Evolutionary conservation across 2,113 vertebrate species (phyloP).

Genomic region (Lipotes vexillifer): DNA sequence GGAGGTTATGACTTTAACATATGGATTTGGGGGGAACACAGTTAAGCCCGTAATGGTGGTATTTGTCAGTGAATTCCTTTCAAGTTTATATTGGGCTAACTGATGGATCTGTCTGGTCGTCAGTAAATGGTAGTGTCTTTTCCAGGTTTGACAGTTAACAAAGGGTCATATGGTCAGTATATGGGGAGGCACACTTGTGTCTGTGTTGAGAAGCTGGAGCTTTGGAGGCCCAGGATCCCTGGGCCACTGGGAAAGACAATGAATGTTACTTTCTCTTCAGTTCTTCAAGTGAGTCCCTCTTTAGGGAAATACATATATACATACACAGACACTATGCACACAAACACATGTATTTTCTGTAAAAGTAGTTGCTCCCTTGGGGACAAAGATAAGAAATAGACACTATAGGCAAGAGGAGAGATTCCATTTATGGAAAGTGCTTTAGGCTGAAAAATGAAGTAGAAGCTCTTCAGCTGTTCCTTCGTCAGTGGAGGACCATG

Average conservation of each 20-base stretch:
- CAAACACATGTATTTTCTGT: background rate
- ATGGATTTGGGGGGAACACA: background rate
- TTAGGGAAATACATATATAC: background rate
- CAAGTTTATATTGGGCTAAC: background rate
- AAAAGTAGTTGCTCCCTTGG: background rate
- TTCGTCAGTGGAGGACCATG: background rate
- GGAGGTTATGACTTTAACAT: background rate
- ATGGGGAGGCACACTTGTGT: background rate
- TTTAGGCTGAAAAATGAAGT: background rate
- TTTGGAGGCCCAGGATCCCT: background rate
- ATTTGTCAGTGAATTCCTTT: background rate
- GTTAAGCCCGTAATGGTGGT: background rate
- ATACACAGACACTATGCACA: background rate
- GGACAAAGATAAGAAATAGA: background rate
- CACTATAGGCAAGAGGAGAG: background rate
- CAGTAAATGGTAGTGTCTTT: background rate
- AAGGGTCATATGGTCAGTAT: background rate
- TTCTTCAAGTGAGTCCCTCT: background rate
- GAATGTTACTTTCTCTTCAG: background rate
- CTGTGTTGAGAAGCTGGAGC: background rate
- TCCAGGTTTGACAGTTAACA: background rate
- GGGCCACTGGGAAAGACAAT: background rate
- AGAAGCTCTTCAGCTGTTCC: background rate
- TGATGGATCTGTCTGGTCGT: background rate
- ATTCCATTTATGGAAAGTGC: background rate